Base-by-base conservation (phyloP, 2,888 invertebrate genomes). In the Phasia obesa region DNA sequence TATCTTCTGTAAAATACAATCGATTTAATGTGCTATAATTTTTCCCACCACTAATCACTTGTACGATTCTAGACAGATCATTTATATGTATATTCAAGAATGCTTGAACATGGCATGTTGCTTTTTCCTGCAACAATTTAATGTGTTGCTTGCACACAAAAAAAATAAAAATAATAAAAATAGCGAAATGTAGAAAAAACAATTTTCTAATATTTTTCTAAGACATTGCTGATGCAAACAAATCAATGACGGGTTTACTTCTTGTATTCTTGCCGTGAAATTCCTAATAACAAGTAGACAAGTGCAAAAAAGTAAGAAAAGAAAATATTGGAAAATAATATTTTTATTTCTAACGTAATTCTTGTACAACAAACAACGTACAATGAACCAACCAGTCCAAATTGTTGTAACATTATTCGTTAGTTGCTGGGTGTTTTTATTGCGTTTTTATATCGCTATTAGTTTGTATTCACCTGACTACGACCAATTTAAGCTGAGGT, bases 131-230 rank as follows among this genome's bases (percentile, higher is more conserved):
- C 47, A 19, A 49, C 62, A 47, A 64, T 70, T 55, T 77, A 53
- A 69, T 62, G 55, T 55, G 23, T 35, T 19, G 55, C 21, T 76
- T 62, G 55, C 4, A 19, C 15, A 35, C 3, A 47, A 49, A 47
- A 59, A 59, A 57, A 59, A 44, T 15, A 55, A 35, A 42, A 2
- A 65, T 17, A 47, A 55, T 4, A 47, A 65, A 64, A 55, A 49
- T 25, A 65, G 60, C n/a, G 47, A 78, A 70, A 64, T 42, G 49
- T 57, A 71, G 47, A 38, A 60, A 60, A 65, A 71, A 71, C 13
- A 49, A 69, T 11, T 67, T 79, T 79, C 79, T 79, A 79, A 73
- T 79, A 67, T 60, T 79, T 73, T 79, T 79, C 79, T 73, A 79
- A 79, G 73, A 59, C 44, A 35, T 35, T 35, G 31, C 6, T 17